A percentile compares a stretch with the other conserved stretches of the same genome.
These are phyloP conservation scores for Pyxicephalus adspersus DNA, from an alignment of 2,113 vertebrate genomes.

Conservation along the genomic window DNA sequence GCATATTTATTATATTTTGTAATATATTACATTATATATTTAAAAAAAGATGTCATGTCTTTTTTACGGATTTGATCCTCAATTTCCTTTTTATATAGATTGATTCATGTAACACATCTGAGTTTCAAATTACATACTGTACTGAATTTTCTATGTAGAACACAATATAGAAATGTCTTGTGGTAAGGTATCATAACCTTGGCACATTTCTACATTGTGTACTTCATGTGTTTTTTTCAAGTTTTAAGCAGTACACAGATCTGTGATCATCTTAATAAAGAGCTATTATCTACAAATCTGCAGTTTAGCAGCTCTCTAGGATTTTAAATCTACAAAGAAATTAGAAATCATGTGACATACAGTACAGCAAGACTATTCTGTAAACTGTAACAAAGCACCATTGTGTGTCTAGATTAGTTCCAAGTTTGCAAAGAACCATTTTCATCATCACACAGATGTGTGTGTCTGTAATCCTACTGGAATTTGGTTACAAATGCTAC, in stretches of 20 bases:
- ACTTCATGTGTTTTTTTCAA: conserved; percentile 20
- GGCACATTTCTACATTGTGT: conserved; percentile 22
- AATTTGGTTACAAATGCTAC: too few relatives aligned
- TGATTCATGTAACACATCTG: conserved; percentile 11
- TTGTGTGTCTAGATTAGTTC: conserved; percentile 1
- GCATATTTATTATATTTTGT: too few relatives aligned
- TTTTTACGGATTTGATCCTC: too few relatives aligned
- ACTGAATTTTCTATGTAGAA: neutral
- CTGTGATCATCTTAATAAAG: conserved; percentile 9
- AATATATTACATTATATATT: too few relatives aligned
- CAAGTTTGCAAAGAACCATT: neutral
- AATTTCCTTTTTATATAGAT: conserved; percentile 1
- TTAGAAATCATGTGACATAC: neutral
- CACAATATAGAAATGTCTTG: too few relatives aligned
- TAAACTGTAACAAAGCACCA: neutral
- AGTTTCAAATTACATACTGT: conserved; percentile 35
- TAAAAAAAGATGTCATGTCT: too few relatives aligned
- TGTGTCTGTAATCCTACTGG: neutral
- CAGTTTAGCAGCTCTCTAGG: neutral
- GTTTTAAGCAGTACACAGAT: neutral
- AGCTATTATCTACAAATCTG: neutral
- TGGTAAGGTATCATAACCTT: too few relatives aligned
- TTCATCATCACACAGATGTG: conserved; percentile 26
- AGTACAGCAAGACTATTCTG: neutral
- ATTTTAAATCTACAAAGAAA: conserved; percentile 4